A percentile compares a stretch with the other conserved stretches of the same genome.
These are phyloP conservation scores for Burhinus bistriatus DNA, from an alignment of 2,113 vertebrate species.

Conservation along the genomic window DNA sequence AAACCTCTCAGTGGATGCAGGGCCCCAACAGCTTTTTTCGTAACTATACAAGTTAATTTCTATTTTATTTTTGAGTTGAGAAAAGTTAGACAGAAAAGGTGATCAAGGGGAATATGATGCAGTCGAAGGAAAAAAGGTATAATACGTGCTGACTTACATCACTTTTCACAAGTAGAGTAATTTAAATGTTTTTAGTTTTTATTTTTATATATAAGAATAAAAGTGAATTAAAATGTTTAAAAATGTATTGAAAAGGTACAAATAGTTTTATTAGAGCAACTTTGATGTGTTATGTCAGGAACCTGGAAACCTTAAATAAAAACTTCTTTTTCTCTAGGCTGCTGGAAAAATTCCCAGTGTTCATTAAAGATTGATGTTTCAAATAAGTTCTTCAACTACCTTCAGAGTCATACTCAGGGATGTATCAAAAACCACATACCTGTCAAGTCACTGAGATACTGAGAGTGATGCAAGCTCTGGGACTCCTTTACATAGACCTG, in stretches of 20 bases:
- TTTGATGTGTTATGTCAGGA: neutral
- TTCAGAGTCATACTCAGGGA: neutral
- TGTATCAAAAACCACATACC: conserved; percentile 18
- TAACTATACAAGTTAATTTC: neutral
- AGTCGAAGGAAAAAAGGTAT: neutral
- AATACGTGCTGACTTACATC: neutral
- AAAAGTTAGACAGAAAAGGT: neutral
- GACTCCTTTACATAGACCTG: conserved; percentile 13
- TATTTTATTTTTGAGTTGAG: neutral
- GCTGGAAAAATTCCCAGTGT: conserved; percentile 1
- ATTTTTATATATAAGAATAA: neutral
- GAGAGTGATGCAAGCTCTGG: conserved; percentile 31
- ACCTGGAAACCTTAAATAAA: neutral
- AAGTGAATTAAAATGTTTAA: neutral
- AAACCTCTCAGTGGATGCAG: neutral
- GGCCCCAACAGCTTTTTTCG: neutral
- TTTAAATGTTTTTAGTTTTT: neutral
- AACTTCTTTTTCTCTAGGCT: neutral
- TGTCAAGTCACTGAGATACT: conserved; percentile 21
- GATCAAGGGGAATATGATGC: neutral
- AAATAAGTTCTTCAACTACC: conserved; percentile 24
- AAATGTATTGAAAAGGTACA: neutral
- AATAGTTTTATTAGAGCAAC: neutral
- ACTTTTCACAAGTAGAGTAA: neutral
- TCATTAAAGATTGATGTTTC: conserved; percentile 47